Percentiles rank a stretch among this genome's conserved stretches.
Evolutionary conservation across 2,888 invertebrate genomes (phyloP).

Genomic region (Drosophila niveifrons): DNA sequence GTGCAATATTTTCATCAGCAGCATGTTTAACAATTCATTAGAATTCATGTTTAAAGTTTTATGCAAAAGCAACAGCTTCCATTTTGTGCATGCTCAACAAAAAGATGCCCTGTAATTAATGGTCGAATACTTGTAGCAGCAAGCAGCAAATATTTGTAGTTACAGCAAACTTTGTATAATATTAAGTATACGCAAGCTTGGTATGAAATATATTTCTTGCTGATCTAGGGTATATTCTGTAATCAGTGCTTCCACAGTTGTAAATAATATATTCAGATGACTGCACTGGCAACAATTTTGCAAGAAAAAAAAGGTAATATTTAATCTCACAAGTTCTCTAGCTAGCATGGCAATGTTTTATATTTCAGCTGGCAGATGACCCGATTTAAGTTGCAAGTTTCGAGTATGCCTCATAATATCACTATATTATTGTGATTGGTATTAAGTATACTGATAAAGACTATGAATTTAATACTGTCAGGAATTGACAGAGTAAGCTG

Average conservation of each 20-base stretch:
- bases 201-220: not conserved
- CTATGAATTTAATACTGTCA: too few species aligned
- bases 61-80: not conserved
- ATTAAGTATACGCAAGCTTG: constrained; percentile 13
- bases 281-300: not conserved
- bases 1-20: constrained; percentile 19
- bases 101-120: not conserved
- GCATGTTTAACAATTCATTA: constrained; percentile 51
- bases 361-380: too few species aligned
- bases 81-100: not conserved
- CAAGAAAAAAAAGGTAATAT: not conserved
- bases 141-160: not conserved
- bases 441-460: too few species aligned
- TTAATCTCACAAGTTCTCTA: not conserved
- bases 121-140: not conserved
- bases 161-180: not conserved
- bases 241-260: not conserved
- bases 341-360: too few species aligned
- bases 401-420: too few species aligned
- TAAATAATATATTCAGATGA: constrained; percentile 11
- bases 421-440: too few species aligned
- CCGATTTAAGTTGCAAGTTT: too few species aligned
- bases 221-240: not conserved
- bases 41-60: constrained; percentile 16
- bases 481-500: too few species aligned